phyloP scores from a whole-genome alignment of 2,888 invertebrate genomes.

The Drosophila gaucha region DNA sequence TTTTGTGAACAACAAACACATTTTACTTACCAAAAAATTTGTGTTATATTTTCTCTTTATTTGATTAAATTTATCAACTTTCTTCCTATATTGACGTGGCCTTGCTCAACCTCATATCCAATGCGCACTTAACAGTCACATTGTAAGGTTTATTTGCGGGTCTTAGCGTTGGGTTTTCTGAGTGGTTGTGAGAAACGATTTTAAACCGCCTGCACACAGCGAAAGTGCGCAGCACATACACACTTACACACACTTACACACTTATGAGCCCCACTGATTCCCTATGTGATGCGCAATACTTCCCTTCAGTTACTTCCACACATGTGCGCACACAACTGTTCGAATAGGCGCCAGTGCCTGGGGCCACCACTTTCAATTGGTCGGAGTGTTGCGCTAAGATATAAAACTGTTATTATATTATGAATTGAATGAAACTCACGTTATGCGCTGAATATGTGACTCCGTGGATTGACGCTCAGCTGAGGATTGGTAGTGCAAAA shows the following conservation, averaged over 20 bases:
- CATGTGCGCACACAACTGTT: constrained; percentile 6
- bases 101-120: background rate
- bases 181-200: constrained; percentile 9
- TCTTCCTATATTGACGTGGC: background rate
- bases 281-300: constrained; percentile 20
- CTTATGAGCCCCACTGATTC: constrained; percentile 25
- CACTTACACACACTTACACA: no score
- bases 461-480: constrained; percentile 4
- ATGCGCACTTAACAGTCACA: constrained; percentile 33
- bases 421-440: constrained; percentile 28
- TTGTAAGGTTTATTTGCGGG: constrained; percentile 33
- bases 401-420: constrained; percentile 32
- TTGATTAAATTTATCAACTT: background rate
- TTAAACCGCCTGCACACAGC: background rate
- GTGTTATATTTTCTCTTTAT: background rate
- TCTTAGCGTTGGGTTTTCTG: constrained; percentile 7
- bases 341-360: constrained; percentile 5
- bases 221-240: background rate
- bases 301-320: background rate
- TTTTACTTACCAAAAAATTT: no score
- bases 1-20: no score
- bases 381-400: background rate
- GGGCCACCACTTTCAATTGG: constrained; percentile 6
- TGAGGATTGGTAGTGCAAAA: constrained; percentile 6
- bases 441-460: constrained; percentile 5